Evolutionary conservation across 2,797 vertebrate genomes (phyloP).

Genomic region (Galago senegalensis): DNA sequence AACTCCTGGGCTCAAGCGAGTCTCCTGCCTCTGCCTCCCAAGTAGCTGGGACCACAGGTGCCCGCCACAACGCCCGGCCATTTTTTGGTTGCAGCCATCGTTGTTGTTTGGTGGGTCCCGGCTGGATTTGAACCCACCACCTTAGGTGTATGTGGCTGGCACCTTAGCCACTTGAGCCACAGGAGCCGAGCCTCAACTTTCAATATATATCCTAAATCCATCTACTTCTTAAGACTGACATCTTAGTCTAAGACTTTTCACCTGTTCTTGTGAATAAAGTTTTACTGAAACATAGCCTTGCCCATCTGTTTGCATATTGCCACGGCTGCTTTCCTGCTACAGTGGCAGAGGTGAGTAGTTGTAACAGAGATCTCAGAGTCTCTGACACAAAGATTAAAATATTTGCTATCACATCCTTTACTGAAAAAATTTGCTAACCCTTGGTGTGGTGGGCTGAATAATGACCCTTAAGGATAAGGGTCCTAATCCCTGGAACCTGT

Average conservation of each 20-base stretch:
- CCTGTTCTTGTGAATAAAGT: neutral
- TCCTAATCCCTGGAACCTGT: neutral
- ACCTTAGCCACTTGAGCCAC: too few species aligned
- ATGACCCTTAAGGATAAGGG: neutral
- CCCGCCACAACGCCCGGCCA: too few species aligned
- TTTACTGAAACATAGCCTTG: neutral
- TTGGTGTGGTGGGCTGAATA: neutral
- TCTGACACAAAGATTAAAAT: neutral
- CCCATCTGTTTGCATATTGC: neutral
- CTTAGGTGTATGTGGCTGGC: too few species aligned
- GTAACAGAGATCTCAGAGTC: neutral
- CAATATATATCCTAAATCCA: neutral
- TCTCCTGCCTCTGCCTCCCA: too few species aligned
- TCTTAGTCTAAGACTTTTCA: neutral
- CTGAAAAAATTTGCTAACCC: neutral
- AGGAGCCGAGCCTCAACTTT: too few species aligned
- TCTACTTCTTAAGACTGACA: neutral
- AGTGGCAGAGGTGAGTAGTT: neutral
- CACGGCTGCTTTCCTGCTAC: neutral
- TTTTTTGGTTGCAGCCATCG: too few species aligned
- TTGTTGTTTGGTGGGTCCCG: too few species aligned
- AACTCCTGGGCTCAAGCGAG: too few species aligned
- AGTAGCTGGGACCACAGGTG: too few species aligned
- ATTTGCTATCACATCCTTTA: neutral
- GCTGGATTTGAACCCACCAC: too few species aligned